Conservation (phyloP, 2,797 vertebrate species). For the Sebastes flavidus region DNA sequence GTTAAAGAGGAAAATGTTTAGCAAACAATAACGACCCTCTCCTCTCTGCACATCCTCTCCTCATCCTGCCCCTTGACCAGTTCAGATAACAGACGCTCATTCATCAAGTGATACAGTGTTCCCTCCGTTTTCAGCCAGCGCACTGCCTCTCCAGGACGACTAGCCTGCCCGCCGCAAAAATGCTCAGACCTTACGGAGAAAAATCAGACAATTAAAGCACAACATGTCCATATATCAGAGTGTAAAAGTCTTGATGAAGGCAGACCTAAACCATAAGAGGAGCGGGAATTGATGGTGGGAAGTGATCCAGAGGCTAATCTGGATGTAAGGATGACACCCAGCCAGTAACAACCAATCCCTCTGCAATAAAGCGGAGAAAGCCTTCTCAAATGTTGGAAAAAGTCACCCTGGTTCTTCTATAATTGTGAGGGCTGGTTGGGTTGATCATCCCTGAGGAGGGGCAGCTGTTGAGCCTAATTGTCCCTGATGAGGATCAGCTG, state of each 20-base stretch:
- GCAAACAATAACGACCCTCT: constrained; percentile 28
- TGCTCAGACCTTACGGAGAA: too few species aligned
- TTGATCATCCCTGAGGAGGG: background rate
- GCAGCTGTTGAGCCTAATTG: background rate
- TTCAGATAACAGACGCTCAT: constrained; percentile 41
- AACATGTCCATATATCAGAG: background rate
- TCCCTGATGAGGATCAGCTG: background rate
- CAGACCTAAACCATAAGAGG: background rate
- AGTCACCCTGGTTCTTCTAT: background rate
- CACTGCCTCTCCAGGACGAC: background rate
- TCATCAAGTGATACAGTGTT: constrained; percentile 23
- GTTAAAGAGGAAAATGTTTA: constrained; percentile 23
- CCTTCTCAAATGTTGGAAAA: background rate
- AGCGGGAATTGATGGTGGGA: background rate
- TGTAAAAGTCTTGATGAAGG: background rate
- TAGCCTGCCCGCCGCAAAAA: background rate
- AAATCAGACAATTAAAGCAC: background rate
- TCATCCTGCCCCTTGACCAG: constrained; percentile 30
- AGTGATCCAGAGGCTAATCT: background rate
- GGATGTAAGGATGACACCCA: background rate
- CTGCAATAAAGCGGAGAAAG: background rate
- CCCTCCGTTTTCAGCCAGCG: background rate
- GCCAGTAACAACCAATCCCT: background rate
- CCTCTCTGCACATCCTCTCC: constrained; percentile 36
- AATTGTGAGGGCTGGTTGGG: background rate